These are phyloP conservation scores for Microcebus tavaratra DNA, from an alignment of 2,113 vertebrate genomes.

Conservation along the genomic window DNA sequence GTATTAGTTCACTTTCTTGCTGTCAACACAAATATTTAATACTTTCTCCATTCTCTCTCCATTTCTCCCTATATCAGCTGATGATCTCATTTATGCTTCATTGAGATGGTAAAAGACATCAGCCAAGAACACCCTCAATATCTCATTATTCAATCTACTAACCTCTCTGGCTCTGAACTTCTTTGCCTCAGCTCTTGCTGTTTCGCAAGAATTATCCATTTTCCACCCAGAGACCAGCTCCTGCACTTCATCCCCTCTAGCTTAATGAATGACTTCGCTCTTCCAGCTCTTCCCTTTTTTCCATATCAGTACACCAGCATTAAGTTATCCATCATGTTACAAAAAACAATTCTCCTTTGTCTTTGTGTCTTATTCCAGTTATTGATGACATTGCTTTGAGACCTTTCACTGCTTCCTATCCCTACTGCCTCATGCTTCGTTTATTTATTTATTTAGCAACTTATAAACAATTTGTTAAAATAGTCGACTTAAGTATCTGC, in stretches of 20 bases:
- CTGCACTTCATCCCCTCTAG: not conserved
- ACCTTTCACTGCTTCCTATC: not conserved
- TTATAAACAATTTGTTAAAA: not conserved
- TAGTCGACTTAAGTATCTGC: not conserved
- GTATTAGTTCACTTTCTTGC: not conserved
- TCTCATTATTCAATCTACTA: not conserved
- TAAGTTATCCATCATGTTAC: not conserved
- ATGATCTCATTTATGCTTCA: not conserved
- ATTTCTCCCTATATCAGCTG: not conserved
- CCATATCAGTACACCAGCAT: not conserved
- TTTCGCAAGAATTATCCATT: not conserved
- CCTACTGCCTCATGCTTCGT: not conserved
- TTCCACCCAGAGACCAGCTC: not conserved
- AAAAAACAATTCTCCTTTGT: not conserved
- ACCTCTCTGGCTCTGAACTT: not conserved
- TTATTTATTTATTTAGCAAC: not conserved
- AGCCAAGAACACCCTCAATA: not conserved
- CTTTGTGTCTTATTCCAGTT: not conserved
- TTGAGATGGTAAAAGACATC: not conserved
- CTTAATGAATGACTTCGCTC: not conserved
- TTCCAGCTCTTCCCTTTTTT: not conserved
- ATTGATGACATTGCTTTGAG: not conserved
- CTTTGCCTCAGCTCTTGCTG: not conserved
- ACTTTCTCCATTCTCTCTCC: not conserved
- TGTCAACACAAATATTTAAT: not conserved